Evolutionary conservation across 2,113 vertebrate species (phyloP), one percentile per base, ranked within the genome.

Genomic region (Sprattus sprattus): DNA sequence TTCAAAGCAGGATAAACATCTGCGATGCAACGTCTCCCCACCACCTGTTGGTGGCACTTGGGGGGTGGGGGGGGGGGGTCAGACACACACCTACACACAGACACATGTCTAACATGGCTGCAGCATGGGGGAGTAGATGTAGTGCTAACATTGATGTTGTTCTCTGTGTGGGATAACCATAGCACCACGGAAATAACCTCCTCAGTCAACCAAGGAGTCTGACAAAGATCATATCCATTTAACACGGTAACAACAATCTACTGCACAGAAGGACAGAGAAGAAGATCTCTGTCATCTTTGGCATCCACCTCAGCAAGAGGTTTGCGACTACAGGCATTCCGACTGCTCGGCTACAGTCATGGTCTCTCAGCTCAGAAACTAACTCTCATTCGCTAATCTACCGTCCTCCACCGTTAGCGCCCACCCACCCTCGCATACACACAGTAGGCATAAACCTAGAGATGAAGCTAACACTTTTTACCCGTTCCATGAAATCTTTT

Each of bases 1-100:
- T 87, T 81, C 82, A 83, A 84, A 83, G 93, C 94, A 94, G 95
- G 95, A 95, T 96, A 96, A 96, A 94, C 94, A 91, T 92, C 91
- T 93, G 94, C 90, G 94, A 93, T 94, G 93, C 94, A 95, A 94
- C 82, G n/a, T 89, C 86, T 88, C n/a, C 16, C 82, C 81, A 87
- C 87, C 80, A 85, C 90, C 93, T 87, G 82, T 54, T 83, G 89
- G 86, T n/a, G 88, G 89, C 89, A 47, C 25, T 32, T 88, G 84
- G 88, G 86, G 91, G 87, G 91, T 82, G 67, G 25, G 67, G 67
- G 2, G 1, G 64, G 64, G 64, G 64, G 25, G 8, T 71, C 64
- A 71, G n/a, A 71, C n/a, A 32, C 71, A 32, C 71, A 78, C 64
- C 25, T n/a, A 67, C 64, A 25, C n/a, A 67, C 22, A 67, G n/a